Evolutionary conservation across 2,113 vertebrate species (phyloP), one percentile per base, ranked within the genome.

Genomic region (Passer montanus): DNA sequence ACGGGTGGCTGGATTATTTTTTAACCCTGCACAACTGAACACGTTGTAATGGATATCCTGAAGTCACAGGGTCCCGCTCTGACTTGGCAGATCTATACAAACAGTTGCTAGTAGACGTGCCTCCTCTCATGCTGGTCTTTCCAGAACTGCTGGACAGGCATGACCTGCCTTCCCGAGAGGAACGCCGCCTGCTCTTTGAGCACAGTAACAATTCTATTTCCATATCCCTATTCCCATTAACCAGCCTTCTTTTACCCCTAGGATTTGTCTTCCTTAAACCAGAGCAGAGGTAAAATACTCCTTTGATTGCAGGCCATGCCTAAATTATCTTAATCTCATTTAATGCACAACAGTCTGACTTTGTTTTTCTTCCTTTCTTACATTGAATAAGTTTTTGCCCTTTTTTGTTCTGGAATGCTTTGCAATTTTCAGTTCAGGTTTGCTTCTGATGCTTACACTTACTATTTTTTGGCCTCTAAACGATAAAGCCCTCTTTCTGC

Each of bases 281-380:
- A 84, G 89, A 96, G 77, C 80, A 86, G 88, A 94, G 80, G 86
- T 96, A 94, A 94, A 96, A 86, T 43, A 67, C 52, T 91, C 60
- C 73, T 95, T 95, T 97, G 94, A 97, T 95, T 93, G 87, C 84
- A 95, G 84, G 84, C 93, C 90, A 72, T 93, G 52, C 56, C 80
- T 93, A 90, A 83, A 92, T 97, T 94, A 93, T 90, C 91, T 93
- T 90, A 90, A 93, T 95, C 76, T 94, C 50, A 78, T 81, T 81
- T 78, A 74, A 68, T 90, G 27, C 68, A 60, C 52, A 84, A 53
- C 23, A 86, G 43, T 49, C 75, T 66, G 59, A 77, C 59, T 90
- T 89, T 39, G 39, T 35, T 92, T 90, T 78, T 67, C 64, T 84
- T 83, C 55, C n/a, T 77, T 30, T 55, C 24, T 50, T 75, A 39